Evolutionary conservation across 2,888 invertebrate genomes (phyloP), one percentile per base, ranked within the genome.

Genomic region (Pachliopta kotzebuea): DNA sequence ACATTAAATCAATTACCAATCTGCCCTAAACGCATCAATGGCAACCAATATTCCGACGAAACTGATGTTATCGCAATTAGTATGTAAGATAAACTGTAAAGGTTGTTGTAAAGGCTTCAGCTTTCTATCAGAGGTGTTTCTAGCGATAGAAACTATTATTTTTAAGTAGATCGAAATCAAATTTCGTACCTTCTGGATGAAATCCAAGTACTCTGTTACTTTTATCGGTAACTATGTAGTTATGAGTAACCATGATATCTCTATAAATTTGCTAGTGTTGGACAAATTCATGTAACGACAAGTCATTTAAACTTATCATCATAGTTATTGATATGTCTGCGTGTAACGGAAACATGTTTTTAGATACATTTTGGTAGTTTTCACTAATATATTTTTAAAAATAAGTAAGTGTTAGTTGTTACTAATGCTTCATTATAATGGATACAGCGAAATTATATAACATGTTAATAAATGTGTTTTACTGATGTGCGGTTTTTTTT

Each of bases 61-160:
- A 52, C 50, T 52, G 50, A n/a, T 54, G 53, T 49, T 49, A 55
- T 59, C 66, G 68, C 68, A 57, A 58, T 63, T 62, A 61, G 60
- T 65, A 64, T 50, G 56, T 64, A 67, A 68, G 60, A 61, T 62
- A 70, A 68, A 64, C 59, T 56, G 68, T 72, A 68, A 52, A n/a
- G 18, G n/a, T n/a, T n/a, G n/a, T n/a, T n/a, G 31, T 21, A n/a
- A 45, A n/a, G 0, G 45, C 23, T 21, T 77, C 79, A 3, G 45
- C 29, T 21, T 77, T 79, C 82, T 82, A 72, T 83, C 83, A 72
- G 75, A 74, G 81, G 84, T 85, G 67, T 78, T 83, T 85, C 84
- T 84, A 78, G 73, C 76, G 82, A 80, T 84, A 74, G 79, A 73
- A 69, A 67, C 62, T 63, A 69, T 62, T 61, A 59, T 71, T 66